These are phyloP conservation scores for Notolabrus celidotus DNA, from an alignment of 2,797 vertebrate genomes.

Conservation along the genomic window DNA sequence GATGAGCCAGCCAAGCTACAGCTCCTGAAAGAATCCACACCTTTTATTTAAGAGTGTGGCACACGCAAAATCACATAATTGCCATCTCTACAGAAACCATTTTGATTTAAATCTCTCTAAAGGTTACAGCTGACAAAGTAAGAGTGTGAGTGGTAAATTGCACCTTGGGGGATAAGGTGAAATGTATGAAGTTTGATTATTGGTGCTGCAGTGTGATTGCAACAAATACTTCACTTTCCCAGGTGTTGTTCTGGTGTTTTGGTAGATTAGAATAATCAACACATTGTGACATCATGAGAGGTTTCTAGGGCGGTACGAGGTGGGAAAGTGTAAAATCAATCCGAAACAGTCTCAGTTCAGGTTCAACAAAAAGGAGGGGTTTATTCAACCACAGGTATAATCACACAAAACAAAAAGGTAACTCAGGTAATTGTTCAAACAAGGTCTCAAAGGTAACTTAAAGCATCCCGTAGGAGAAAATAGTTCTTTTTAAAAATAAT, in stretches of 20 bases:
- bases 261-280: background rate
- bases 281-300: too few relatives aligned
- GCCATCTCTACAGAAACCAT: conserved; percentile 43
- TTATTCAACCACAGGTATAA: too few relatives aligned
- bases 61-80: conserved; percentile 61
- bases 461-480: too few relatives aligned
- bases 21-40: conserved; percentile 23
- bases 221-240: background rate
- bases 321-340: too few relatives aligned
- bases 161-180: conserved; percentile 39
- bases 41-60: conserved; percentile 45
- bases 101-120: conserved; percentile 61
- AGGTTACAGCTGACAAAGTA: conserved; percentile 28
- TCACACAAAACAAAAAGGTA: too few relatives aligned
- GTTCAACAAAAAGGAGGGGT: too few relatives aligned
- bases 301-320: too few relatives aligned
- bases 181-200: background rate
- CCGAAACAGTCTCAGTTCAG: too few relatives aligned
- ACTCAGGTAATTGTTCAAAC: too few relatives aligned
- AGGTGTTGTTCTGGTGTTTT: background rate
- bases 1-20: conserved; percentile 24
- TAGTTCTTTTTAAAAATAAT: too few relatives aligned
- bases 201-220: background rate
- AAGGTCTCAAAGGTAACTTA: too few relatives aligned
- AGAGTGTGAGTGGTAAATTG: conserved; percentile 35